phyloP scores from a whole-genome alignment of 2,797 vertebrate genomes.

The Aeoliscus strigatus region DNA sequence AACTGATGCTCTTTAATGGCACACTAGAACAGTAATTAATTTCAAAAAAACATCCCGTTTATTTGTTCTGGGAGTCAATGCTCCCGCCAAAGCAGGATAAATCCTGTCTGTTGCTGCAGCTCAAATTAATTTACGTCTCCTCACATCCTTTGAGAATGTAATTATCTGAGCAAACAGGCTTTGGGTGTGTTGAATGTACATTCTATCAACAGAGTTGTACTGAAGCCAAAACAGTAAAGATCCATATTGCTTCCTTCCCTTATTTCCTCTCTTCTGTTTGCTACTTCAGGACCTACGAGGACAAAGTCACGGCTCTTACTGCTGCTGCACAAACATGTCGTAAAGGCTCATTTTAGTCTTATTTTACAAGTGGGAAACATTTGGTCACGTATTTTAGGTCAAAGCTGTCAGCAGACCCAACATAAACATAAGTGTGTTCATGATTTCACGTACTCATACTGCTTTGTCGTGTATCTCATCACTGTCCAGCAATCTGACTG shows the following conservation, averaged over 20 bases:
- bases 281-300: too few species aligned
- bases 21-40: constrained; percentile 70
- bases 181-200: constrained; percentile 56
- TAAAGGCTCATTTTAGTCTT: too few species aligned
- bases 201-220: constrained; percentile 40
- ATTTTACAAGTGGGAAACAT: too few species aligned
- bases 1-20: constrained; percentile 69
- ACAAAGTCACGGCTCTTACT: too few species aligned
- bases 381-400: too few species aligned
- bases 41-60: constrained; percentile 67
- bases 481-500: too few species aligned
- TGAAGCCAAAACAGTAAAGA: constrained; percentile 35
- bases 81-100: constrained; percentile 66
- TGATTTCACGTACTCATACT: too few species aligned
- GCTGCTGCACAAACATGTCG: too few species aligned
- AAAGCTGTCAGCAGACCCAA: too few species aligned
- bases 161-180: constrained; percentile 73
- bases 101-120: constrained; percentile 64
- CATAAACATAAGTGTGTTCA: too few species aligned
- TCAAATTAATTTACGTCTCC: constrained; percentile 72
- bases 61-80: constrained; percentile 69
- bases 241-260: constrained; percentile 23
- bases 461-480: too few species aligned
- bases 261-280: constrained; percentile 13
- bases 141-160: constrained; percentile 72